These are phyloP conservation scores for Myioborus melanocephalus DNA, from an alignment of 2,797 vertebrate genomes.

Conservation along the genomic window DNA sequence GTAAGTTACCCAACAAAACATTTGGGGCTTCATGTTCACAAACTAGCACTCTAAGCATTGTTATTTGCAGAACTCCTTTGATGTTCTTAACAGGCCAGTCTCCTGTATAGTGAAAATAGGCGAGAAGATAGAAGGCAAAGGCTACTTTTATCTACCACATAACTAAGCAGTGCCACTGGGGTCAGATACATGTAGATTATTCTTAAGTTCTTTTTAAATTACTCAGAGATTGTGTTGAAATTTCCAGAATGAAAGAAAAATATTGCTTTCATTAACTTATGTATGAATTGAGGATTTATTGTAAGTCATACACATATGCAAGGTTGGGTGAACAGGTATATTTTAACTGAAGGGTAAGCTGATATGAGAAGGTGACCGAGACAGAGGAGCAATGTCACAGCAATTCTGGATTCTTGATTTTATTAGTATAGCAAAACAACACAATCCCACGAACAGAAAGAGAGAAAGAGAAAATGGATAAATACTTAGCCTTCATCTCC, in stretches of 20 bases:
- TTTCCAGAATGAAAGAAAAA: constrained; percentile 7
- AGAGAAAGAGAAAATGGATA: neutral
- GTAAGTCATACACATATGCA: neutral
- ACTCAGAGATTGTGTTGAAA: neutral
- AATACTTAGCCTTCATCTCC: neutral
- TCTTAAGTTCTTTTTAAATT: neutral
- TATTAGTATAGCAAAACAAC: neutral
- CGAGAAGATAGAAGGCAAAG: constrained; percentile 13
- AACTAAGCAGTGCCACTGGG: neutral
- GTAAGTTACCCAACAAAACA: neutral
- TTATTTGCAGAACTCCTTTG: neutral
- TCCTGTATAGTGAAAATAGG: constrained; percentile 13
- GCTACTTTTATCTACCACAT: neutral
- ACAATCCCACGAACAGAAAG: neutral
- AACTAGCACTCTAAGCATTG: neutral
- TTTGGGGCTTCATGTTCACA: neutral
- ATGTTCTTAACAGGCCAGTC: neutral
- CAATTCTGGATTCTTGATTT: neutral
- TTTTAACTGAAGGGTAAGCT: constrained; percentile 26
- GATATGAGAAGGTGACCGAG: constrained; percentile 50
- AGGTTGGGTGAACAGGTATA: neutral
- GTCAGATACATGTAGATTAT: neutral
- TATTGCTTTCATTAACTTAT: neutral
- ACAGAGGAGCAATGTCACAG: neutral
- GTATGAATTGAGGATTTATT: neutral